Base-by-base conservation (phyloP, 2,888 invertebrate species). In the Melinopterus prodromus region DNA sequence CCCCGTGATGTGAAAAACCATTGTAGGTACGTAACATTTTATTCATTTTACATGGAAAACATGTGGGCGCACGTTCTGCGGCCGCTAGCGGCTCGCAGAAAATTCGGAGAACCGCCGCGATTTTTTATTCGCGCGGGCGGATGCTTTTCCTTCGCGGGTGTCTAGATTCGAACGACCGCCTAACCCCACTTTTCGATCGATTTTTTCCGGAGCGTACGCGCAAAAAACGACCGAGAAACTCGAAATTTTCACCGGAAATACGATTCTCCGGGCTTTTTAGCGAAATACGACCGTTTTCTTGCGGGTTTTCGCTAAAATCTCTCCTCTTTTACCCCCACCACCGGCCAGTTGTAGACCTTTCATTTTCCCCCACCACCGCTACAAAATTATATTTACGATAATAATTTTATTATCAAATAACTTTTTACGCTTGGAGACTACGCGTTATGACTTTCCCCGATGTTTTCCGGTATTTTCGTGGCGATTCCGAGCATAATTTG, bases 1-100 rank as follows among this genome's bases (percentile, higher is more conserved):
- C 87, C 88, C 88, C 88, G 87, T 88, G 88, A 88, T 87, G 89
- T 89, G 89, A 89, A 88, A 89, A 88, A 74, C 53, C 74, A 74
- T 88, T 88, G 89, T 89, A 89, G 89, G 89, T 89, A 89, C 87
- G 89, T 89, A 89, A 88, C 89, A 89, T 89, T 89, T 89, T 89
- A 89, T 89, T 87, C 89, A 89, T 89, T 89, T 89, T 89, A 89
- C 87, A 86, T 87, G 88, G 88, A 89, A 88, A 87, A 87, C 86
- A 87, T 86, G 86, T 86, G 87, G 87, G 87, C 85, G 85, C 26
- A 87, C 36, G 16, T n/a, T 9, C 9, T 14, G 12, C 74, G 6
- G 74, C n/a, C 74, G 74, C 7, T 36, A 74, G n/a, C 26, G 74
- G 74, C n/a, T 35, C 78, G 78, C 72, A 71, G 84, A 86, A 86